Base-by-base conservation (phyloP, 1,140 invertebrate species). In the Drosophila repletoides region DNA sequence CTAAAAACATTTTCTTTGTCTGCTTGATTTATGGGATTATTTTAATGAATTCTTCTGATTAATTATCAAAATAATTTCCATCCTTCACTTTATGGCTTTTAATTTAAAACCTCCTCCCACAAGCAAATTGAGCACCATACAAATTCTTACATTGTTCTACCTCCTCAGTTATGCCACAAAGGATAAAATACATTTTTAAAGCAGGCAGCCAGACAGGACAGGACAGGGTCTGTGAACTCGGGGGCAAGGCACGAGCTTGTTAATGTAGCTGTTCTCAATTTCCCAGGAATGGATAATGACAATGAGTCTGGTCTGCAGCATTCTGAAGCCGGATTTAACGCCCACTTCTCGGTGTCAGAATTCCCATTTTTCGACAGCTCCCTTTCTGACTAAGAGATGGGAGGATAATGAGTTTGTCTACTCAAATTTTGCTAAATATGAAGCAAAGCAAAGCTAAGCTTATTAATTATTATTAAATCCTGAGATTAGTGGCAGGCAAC, bases 401-500 rank as follows among this genome's bases (percentile, higher is more conserved):
- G 12, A 14, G n/a, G n/a, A 45, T 43, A 46, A 38, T 29, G 22
- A 36, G 14, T 36, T 41, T 10, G 15, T n/a, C 10, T 12, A 12
- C 2, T 24, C 0, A 45, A 45, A 34, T 45, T 29, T n/a, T n/a
- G n/a, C n/a, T n/a, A n/a, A n/a, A n/a, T 15, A 34, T 1, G 24
- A 36, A 28, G 9, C 10, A 15, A 40, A 10, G 12, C 19, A 33
- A 7, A 51, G 34, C 12, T 17, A 9, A 24, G 12, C 24, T 12
- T 22, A 33, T 33, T 65, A 59, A 65, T 49, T 65, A 38, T 49
- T 1, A 10, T 56, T 45, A 46, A n/a, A 31, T 46, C 26, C 7
- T 2, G 5, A 2, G 12, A 19, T 19, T 55, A 5, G 12, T 0
- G 29, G 10, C 2, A 29, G 9, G 1, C 2, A 9, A 10, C 14